Evolutionary conservation across 2,888 invertebrate species (phyloP).

Genomic region (Cancer borealis): DNA sequence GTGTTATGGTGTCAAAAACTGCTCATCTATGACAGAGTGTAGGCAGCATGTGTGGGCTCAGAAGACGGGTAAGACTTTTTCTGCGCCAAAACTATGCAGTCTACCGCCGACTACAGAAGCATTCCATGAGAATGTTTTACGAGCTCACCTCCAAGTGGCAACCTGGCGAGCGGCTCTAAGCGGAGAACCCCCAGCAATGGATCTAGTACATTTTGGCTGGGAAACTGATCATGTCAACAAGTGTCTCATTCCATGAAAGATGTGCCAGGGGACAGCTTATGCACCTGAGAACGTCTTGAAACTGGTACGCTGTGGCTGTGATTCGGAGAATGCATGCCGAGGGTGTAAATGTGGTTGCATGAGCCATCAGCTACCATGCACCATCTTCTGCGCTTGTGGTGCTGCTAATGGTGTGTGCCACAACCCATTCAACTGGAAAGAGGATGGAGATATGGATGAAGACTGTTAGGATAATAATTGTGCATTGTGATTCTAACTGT

Average conservation of each 20-base stretch:
- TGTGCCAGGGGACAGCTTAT: neutral
- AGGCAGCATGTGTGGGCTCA: neutral
- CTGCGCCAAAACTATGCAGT: neutral
- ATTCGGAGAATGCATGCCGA: neutral
- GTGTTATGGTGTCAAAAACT: slow-evolving; percentile 41
- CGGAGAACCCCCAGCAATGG: slow-evolving; percentile 1
- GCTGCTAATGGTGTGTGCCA: slow-evolving; percentile 22
- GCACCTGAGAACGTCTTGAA: slow-evolving; percentile 46
- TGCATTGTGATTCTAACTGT: neutral
- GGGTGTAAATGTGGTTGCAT: slow-evolving; percentile 36
- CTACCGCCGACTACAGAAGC: slow-evolving; percentile 10
- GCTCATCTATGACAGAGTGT: slow-evolving; percentile 38
- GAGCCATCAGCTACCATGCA: neutral
- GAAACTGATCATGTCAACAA: slow-evolving; percentile 42
- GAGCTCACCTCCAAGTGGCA: slow-evolving; percentile 37
- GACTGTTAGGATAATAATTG: slow-evolving; percentile 27
- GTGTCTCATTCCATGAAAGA: slow-evolving; percentile 34
- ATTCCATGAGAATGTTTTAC: slow-evolving; percentile 25
- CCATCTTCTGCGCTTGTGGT: slow-evolving; percentile 45
- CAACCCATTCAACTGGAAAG: slow-evolving; percentile 50
- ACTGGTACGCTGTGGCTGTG: slow-evolving; percentile 43
- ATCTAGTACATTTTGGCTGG: slow-evolving; percentile 8
- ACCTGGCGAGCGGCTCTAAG: neutral
- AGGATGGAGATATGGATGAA: slow-evolving; percentile 42
- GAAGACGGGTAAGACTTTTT: neutral